These are phyloP conservation scores for Diogma glabrata DNA, from an alignment of 2,888 invertebrate species.

Conservation along the genomic window DNA sequence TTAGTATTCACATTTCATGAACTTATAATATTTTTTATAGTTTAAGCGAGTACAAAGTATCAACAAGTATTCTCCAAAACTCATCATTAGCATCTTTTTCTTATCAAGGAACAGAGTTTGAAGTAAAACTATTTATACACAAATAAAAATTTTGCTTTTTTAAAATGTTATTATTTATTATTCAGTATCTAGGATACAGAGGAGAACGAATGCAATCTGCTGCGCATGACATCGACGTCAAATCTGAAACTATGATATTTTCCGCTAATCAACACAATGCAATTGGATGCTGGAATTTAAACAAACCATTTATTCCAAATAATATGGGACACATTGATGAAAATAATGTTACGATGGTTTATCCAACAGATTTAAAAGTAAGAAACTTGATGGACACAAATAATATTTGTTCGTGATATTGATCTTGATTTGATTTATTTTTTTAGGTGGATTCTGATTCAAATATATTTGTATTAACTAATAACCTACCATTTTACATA, in stretches of 20 bases:
- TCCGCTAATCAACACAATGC: slow-evolving; percentile 58
- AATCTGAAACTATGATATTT: slow-evolving; percentile 52
- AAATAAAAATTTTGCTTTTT: neutral
- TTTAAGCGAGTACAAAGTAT: slow-evolving; percentile 49
- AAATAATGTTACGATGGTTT: slow-evolving; percentile 1
- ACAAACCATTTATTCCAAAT: slow-evolving; percentile 36
- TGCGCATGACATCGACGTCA: slow-evolving; percentile 51
- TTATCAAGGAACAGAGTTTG: slow-evolving; percentile 44
- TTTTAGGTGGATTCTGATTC: too few relatives aligned
- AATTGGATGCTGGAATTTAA: slow-evolving; percentile 63
- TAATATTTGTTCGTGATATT: too few relatives aligned
- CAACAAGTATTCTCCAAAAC: slow-evolving; percentile 48
- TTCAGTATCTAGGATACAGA: slow-evolving; percentile 47
- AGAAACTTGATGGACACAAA: too few relatives aligned
- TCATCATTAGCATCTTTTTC: slow-evolving; percentile 40
- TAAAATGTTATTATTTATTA: slow-evolving; percentile 12
- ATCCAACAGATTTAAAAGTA: slow-evolving; percentile 9
- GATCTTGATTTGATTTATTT: too few relatives aligned
- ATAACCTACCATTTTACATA: neutral
- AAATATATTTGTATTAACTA: neutral
- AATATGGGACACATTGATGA: neutral
- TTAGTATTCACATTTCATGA: too few relatives aligned
- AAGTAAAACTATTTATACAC: slow-evolving; percentile 24
- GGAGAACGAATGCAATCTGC: slow-evolving; percentile 55
- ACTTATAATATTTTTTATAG: neutral